Percentiles rank a stretch among this genome's conserved stretches.
Evolutionary conservation across 2,113 vertebrate species (phyloP).

Genomic region (Donacobius atricapilla): DNA sequence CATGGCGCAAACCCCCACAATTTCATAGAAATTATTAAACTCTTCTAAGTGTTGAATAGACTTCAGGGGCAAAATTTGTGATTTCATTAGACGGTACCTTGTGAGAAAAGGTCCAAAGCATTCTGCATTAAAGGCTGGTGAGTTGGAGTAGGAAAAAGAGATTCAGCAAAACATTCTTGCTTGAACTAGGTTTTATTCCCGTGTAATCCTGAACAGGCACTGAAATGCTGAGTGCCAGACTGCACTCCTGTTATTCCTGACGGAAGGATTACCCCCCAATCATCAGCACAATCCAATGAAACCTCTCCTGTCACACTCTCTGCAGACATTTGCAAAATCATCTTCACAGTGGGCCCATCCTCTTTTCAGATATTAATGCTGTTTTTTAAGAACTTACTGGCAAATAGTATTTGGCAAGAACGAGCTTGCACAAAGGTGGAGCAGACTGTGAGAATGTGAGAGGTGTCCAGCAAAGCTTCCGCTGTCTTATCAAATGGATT

Average conservation of each 20-base stretch:
- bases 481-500: not conserved
- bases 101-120: not conserved
- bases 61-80: not conserved
- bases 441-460: not conserved
- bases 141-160: not conserved
- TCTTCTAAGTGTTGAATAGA: not conserved
- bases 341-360: fast-evolving
- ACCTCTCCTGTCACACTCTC: not conserved
- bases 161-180: not conserved
- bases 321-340: not conserved
- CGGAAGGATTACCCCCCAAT: fast-evolving
- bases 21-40: not conserved
- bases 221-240: not conserved
- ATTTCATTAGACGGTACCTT: not conserved
- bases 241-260: not conserved
- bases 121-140: not conserved
- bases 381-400: not conserved
- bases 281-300: fast-evolving
- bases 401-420: not conserved
- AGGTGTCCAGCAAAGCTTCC: not conserved
- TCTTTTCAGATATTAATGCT: not conserved
- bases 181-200: not conserved
- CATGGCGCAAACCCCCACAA: not conserved
- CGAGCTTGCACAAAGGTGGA: not conserved
- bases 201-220: fast-evolving